A percentile compares a stretch with the other conserved stretches of the same genome.
phyloP scores from a whole-genome alignment of 2,113 vertebrate species.

The Silurus meridionalis region DNA sequence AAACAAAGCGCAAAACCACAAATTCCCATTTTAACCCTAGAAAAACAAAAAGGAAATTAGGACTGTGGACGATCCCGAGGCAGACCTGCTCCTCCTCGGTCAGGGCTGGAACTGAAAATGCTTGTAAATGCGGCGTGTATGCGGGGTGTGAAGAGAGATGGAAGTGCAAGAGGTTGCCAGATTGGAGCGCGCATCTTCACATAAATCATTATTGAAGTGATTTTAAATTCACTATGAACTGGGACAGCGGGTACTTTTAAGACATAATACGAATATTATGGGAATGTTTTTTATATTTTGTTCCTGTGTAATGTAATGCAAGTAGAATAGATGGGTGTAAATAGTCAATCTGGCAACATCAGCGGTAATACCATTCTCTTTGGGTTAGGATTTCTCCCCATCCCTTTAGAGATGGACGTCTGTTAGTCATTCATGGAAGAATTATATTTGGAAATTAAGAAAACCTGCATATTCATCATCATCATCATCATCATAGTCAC shows the following conservation, averaged over 20 bases:
- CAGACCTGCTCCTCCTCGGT: not conserved
- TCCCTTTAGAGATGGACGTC: not conserved
- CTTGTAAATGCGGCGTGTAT: not conserved
- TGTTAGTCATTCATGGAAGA: not conserved
- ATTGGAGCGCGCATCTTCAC: not conserved
- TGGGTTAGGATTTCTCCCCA: not conserved
- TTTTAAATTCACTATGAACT: not conserved
- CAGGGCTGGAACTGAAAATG: not conserved
- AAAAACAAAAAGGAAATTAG: not conserved
- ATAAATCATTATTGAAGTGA: not conserved
- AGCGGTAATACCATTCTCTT: not conserved
- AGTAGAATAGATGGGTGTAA: not conserved
- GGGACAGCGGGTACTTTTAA: no score
- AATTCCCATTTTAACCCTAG: conserved; percentile 43
- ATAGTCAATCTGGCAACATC: not conserved
- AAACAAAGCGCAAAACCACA: conserved; percentile 49
- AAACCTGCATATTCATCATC: not conserved
- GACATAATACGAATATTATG: not conserved
- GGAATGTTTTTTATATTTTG: no score
- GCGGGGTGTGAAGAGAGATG: not conserved
- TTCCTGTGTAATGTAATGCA: not conserved
- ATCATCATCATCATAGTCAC: not conserved
- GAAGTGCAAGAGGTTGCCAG: not conserved
- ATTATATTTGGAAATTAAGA: not conserved
- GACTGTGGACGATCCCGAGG: not conserved